Evolutionary conservation across 37 sponge, comb jelly and placozoan genomes (phyloP), one percentile per base, ranked within the genome.

Genomic region (Halisarca cf. caerulea): DNA sequence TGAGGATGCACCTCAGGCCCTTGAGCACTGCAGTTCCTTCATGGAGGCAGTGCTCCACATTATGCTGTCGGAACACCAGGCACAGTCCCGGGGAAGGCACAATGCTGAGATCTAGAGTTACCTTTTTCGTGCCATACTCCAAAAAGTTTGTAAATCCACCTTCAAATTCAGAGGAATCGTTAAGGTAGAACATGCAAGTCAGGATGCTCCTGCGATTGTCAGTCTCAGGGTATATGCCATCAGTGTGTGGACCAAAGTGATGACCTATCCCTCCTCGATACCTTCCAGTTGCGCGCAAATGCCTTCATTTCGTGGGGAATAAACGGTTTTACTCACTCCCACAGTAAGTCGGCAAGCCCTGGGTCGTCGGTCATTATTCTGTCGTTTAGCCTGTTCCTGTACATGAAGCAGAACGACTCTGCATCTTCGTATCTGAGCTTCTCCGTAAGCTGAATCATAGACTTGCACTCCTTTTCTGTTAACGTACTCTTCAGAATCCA

Each of bases 131-230:
- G 33, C 45, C 44, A 60, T 80, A 30, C 25, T 83, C 61, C 28
- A 94, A 80, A 57, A 94, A 94, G 78, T 91, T 84, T 4, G 95
- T 94, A 17, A 80, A 53, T 0, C 95, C 95, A 21, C 95, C 95
- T 58, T 91, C 78, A 74, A 94, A 94, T 24, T 94, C 92, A 23
- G 70, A 84, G 17, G 68, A 62, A 33, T 86, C 92, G 40, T 94
- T 94, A 33, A 94, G 72, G 78, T 94, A 94, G 14, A 89, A 86
- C 92, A 94, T 89, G 66, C 92, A 91, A 1, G 95, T 94, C 15
- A 90, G 80, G 0, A 91, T 32, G 34, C 92, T 91, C 34, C 11
- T 59, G 20, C 83, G 84, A 9, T 58, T 51, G 18, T 84, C 32
- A 43, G 82, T 60, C 9, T 82, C 69, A 14, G 47, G 30, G 53